Evolutionary conservation across 2,888 invertebrate genomes (phyloP), one percentile per base, ranked within the genome.

Genomic region (Calameuta filiformis): DNA sequence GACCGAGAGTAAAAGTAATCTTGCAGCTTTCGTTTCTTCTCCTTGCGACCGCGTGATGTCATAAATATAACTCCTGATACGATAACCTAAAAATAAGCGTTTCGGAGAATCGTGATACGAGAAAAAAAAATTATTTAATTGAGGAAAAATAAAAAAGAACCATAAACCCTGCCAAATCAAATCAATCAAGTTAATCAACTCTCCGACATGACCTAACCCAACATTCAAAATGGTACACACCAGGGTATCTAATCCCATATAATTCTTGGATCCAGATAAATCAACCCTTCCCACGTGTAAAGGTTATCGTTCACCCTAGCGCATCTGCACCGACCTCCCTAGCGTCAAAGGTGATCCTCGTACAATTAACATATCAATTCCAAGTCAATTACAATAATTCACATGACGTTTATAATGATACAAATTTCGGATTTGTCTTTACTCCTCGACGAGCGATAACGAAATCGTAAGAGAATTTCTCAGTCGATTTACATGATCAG

Each of bases 1-100:
- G 40, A 56, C 83, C 83, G 87, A 89, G 89, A 89, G 89, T 89
- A 88, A 89, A 89, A 89, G 89, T 90, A 89, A 90, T 88, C 88
- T 85, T 82, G 85, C 87, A 87, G 89, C 90, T 90, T 90, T 90
- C 90, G 86, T 90, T 89, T 87, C 86, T 87, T 83, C 87, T 85
- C 86, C 84, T 86, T 86, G 71, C 84, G 83, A 82, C 82, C 83
- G 83, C 85, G 84, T 89, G 89, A 89, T 89, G 89, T 89, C 90
- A 89, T 89, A 88, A 89, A 88, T 88, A 87, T 87, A 85, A 87
- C 83, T 83, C 86, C 23, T 56, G 81, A 83, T 86, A 86, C 86
- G 86, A 86, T 89, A 89, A 89, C 88, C 85, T 87, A 87, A 86
- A 56, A 86, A 80, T 76, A 81, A 79, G 79, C 79, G 79, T 81